Percentiles rank a stretch among this genome's conserved stretches.
phyloP scores from a whole-genome alignment of 1,140 invertebrate species.

The Homarus americanus region DNA sequence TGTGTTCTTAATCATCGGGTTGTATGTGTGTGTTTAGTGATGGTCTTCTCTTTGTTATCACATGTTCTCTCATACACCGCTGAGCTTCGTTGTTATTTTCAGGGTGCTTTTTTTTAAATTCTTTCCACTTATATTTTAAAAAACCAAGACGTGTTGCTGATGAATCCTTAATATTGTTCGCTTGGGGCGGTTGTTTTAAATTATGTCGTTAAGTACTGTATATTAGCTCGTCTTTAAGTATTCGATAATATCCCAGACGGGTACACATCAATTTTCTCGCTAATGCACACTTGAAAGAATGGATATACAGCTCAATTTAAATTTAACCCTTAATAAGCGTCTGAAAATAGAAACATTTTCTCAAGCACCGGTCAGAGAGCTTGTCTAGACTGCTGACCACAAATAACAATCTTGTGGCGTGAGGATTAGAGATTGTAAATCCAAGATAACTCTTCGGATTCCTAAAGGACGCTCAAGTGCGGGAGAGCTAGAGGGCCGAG shows the following conservation, averaged over 20 bases:
- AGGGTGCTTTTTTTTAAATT: too few relatives aligned
- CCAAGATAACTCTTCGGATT: background rate
- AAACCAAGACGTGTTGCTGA: too few relatives aligned
- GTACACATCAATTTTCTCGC: background rate
- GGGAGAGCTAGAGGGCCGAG: background rate
- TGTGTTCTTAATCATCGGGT: too few relatives aligned
- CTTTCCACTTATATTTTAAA: too few relatives aligned
- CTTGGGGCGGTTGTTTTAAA: background rate
- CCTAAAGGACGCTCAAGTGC: background rate
- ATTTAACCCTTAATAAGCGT: slow-evolving; percentile 46
- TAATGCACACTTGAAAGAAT: slow-evolving; percentile 15
- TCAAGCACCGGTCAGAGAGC: background rate
- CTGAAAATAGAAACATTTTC: slow-evolving; percentile 23
- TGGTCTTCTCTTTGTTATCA: too few relatives aligned
- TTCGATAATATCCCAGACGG: slow-evolving; percentile 4
- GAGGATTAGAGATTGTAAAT: background rate
- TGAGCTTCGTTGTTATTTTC: too few relatives aligned
- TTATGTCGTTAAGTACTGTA: slow-evolving; percentile 9
- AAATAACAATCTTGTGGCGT: background rate
- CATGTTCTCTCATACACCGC: too few relatives aligned
- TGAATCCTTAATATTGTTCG: background rate
- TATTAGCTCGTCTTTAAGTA: background rate
- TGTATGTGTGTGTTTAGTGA: too few relatives aligned
- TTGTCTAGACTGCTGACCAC: background rate
- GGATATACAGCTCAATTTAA: slow-evolving; percentile 57